These are phyloP conservation scores for Tiliacea citrago DNA, from an alignment of 2,888 invertebrate genomes.

Conservation along the genomic window DNA sequence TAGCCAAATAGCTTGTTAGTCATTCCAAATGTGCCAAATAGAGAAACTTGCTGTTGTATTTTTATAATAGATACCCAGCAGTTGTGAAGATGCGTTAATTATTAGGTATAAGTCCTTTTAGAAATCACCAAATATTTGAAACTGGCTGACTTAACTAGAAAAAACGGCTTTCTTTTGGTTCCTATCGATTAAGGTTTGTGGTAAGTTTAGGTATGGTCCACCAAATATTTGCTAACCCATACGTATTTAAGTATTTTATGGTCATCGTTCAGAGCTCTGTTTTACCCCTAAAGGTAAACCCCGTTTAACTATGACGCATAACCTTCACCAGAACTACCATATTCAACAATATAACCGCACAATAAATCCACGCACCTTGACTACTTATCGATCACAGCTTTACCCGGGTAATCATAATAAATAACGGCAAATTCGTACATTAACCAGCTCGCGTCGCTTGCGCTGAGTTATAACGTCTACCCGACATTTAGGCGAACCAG, in stretches of 20 bases:
- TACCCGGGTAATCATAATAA: slow-evolving; percentile 86
- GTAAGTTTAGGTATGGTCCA: background rate
- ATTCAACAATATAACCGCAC: slow-evolving; percentile 44
- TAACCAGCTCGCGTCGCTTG: slow-evolving; percentile 81
- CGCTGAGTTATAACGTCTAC: slow-evolving; percentile 87
- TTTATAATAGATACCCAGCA: too few relatives aligned
- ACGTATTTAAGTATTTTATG: background rate
- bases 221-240: background rate
- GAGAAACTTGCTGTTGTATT: background rate
- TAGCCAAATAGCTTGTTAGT: too few relatives aligned
- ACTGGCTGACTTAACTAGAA: background rate
- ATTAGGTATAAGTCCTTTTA: background rate
- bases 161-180: background rate
- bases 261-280: background rate
- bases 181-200: background rate
- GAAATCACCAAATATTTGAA: background rate
- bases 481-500: slow-evolving; percentile 86
- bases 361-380: slow-evolving; percentile 51
- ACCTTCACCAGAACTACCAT: slow-evolving; percentile 9
- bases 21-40: background rate
- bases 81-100: background rate
- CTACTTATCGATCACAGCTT: slow-evolving; percentile 81
- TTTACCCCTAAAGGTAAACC: background rate
- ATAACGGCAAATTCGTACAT: slow-evolving; percentile 84
- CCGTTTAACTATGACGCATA: slow-evolving; percentile 17